A percentile compares a stretch with the other conserved stretches of the same genome.
phyloP scores from a whole-genome alignment of 1,140 invertebrate species.

The Bombyx mori region ASM3026992v2 NC_085124.1:14973501-14974000 shows the following conservation, averaged over 20 bases:
- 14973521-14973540: neutral
- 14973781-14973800: conserved; percentile 12
- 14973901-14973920: no score
- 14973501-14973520: neutral
- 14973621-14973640: conserved; percentile 19
- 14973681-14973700: conserved; percentile 4
- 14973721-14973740: conserved; percentile 4
- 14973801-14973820: conserved; percentile 1
- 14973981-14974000: no score
- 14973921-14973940: no score
- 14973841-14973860: no score
- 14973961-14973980: no score
- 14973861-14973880: no score
- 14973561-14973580: conserved; percentile 13
- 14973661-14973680: conserved; percentile 20
- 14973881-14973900: no score
- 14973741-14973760: conserved; percentile 17
- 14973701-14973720: conserved; percentile 5
- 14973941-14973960: no score
- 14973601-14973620: conserved; percentile 20
- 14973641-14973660: conserved; percentile 26
- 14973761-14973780: conserved; percentile 19
- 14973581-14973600: conserved; percentile 16
- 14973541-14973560: conserved; percentile 17
- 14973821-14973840: neutral